Conservation (phyloP, 2,888 invertebrate species). For the Clusia tigrina region DNA sequence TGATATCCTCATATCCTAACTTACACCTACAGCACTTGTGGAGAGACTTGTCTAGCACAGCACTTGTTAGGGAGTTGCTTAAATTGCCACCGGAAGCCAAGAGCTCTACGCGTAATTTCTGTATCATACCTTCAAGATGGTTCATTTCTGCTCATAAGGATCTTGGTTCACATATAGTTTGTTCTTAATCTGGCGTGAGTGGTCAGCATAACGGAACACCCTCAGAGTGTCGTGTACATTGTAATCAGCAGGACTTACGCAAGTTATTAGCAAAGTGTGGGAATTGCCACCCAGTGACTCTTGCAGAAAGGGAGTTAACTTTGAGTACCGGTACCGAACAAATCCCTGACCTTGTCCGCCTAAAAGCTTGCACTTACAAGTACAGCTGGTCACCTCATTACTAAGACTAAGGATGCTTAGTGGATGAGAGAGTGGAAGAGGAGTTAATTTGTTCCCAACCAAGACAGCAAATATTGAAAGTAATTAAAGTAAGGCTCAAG, state of each 20-base stretch:
- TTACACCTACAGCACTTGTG: constrained; percentile 31
- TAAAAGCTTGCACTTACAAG: no score
- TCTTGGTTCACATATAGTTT: constrained; percentile 89
- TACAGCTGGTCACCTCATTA: no score
- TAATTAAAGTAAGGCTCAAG: no score
- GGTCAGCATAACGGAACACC: constrained; percentile 87
- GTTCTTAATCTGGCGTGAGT: constrained; percentile 86
- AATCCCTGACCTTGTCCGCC: constrained; percentile 67
- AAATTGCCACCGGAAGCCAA: constrained; percentile 59
- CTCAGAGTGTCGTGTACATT: constrained; percentile 88
- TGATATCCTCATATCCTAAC: constrained; percentile 44
- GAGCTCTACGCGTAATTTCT: constrained; percentile 74
- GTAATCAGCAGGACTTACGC: constrained; percentile 91
- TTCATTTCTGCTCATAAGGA: constrained; percentile 80
- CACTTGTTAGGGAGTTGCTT: no score
- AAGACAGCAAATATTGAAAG: no score
- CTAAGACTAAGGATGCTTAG: no score
- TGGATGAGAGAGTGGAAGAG: no score
- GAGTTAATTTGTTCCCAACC: no score
- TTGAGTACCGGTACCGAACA: constrained; percentile 91
- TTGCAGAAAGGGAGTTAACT: constrained; percentile 88
- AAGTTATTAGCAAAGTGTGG: constrained; percentile 93
- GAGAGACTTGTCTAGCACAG: no score
- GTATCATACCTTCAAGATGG: constrained; percentile 75
- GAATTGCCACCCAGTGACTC: constrained; percentile 96